Conservation (phyloP, 2,113 vertebrate genomes). For the Silurus glanis region DNA sequence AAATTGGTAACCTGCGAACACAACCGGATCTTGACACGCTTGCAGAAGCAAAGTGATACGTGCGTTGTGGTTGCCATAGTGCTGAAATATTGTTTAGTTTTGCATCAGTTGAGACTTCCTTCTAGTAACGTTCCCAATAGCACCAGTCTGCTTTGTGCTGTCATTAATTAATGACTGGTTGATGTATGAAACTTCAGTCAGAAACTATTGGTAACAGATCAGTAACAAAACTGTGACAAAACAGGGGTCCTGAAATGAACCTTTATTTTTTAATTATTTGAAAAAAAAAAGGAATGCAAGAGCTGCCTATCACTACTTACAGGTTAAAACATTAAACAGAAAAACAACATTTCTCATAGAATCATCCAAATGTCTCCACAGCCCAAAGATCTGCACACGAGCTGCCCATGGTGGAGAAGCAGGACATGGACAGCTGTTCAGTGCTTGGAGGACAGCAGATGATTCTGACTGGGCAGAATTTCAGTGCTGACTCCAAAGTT, state of each 20-base stretch:
- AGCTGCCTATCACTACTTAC: neutral
- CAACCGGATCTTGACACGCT: neutral
- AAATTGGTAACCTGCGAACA: neutral
- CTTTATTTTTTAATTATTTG: too few species aligned
- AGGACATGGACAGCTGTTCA: slow-evolving; percentile 90
- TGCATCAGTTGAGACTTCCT: neutral
- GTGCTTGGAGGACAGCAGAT: slow-evolving; percentile 96
- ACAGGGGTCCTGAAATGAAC: neutral
- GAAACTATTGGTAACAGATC: neutral
- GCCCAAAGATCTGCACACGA: slow-evolving; percentile 97
- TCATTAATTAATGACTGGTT: neutral
- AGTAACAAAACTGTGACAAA: neutral
- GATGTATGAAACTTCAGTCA: neutral
- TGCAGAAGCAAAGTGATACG: too few species aligned
- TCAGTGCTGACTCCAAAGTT: slow-evolving; percentile 95
- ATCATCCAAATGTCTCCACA: slow-evolving; percentile 59
- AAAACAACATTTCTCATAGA: neutral
- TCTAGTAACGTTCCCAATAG: neutral
- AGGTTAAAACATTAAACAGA: neutral
- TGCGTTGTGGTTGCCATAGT: neutral
- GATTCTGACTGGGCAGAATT: slow-evolving; percentile 96
- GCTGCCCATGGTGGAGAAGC: slow-evolving; percentile 96
- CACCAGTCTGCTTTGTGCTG: neutral
- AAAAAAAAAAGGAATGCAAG: too few species aligned
- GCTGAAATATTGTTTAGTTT: neutral